Evolutionary conservation across 1,140 invertebrate species (phyloP), one percentile per base, ranked within the genome.

Genomic region (Papilio xuthus): DNA sequence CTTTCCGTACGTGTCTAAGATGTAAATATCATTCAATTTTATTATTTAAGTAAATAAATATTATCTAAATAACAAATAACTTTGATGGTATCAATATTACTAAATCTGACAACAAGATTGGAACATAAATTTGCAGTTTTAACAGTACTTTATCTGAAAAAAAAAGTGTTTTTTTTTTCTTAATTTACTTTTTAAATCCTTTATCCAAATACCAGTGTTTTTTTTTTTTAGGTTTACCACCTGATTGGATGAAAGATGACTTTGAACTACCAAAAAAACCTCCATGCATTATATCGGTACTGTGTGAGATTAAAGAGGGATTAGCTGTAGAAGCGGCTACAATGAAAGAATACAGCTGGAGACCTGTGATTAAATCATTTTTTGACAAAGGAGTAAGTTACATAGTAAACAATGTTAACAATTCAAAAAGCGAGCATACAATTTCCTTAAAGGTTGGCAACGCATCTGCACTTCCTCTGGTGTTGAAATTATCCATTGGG

Each of bases 281-380:
- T 42, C 96, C 97, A 60, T 98, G 98, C 87, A 97, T 99, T 79
- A 96, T 99, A 81, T 95, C 97, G 86, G 93, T 96, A 56, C 94
- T 99, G 7, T 99, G 98, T 91, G 96, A 97, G 76, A 96, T 96
- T 87, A 97, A 97, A 87, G 95, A 96, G 82, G 98, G 97, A 1
- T 95, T 98, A 2, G 94, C 96, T 15, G 95, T 98, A 4, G 98
- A 99, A 89, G 98, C 98, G 4, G 97, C 97, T 89, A 96, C 96
- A 18, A 97, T 99, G 79, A 99, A 99, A 91, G 97, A 98, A 88
- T 98, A 99, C 89, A 97, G 96, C 83, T 97, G 97, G 94, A 97
- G 96, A 87, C 96, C 95, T 78, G 96, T 97, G 80, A 96, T 99
- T 8, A 96, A 95, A 82, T 96, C 96, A 87, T 95, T 99, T 77